Evolutionary conservation across 2,797 vertebrate species (phyloP).

Genomic region (Lemur catta): DNA sequence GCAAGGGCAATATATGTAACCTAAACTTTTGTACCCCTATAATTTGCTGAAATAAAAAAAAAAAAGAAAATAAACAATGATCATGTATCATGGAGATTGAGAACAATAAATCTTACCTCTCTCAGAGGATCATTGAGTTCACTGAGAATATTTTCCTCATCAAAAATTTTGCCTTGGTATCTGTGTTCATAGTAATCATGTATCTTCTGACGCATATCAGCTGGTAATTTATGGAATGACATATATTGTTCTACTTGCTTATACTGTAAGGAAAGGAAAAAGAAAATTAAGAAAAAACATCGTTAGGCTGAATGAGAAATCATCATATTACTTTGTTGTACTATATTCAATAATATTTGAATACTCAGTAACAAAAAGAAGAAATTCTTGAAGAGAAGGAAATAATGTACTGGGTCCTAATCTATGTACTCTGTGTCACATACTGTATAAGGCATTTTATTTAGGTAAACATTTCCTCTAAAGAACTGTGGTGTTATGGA

Average conservation of each 20-base stretch:
- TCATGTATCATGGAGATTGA: accelerated
- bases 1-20: no score
- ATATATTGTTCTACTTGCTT: conserved; percentile 99
- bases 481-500: neutral
- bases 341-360: neutral
- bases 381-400: neutral
- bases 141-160: conserved; percentile 97
- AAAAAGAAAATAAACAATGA: neutral
- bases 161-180: conserved; percentile 99
- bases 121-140: conserved; percentile 98
- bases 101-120: conserved; percentile 88
- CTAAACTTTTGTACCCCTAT: no score
- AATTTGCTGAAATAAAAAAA: no score
- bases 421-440: neutral
- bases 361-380: neutral
- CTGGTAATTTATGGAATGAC: conserved; percentile 99
- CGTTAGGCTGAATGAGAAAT: neutral
- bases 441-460: neutral
- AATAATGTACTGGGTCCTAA: neutral
- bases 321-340: neutral
- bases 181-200: conserved; percentile 99
- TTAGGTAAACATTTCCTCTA: neutral
- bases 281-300: conserved; percentile 19
- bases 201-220: conserved; percentile 99
- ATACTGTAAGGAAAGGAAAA: conserved; percentile 87